These are phyloP conservation scores for Megalopta genalis DNA, from an alignment of 1,140 invertebrate genomes.

Conservation along the genomic window DNA sequence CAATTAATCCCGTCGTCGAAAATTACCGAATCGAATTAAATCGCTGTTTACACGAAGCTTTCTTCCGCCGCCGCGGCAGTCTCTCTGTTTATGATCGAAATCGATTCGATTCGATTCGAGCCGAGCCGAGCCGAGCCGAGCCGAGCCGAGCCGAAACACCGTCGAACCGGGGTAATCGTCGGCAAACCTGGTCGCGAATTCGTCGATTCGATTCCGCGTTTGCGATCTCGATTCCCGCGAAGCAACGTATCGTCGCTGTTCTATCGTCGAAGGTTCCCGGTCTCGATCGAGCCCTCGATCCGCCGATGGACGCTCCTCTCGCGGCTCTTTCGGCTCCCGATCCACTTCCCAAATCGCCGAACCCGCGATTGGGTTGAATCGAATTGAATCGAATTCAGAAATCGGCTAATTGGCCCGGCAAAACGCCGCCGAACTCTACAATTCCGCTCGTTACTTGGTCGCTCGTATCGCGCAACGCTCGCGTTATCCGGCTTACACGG, in stretches of 20 bases:
- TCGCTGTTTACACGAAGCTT: slow-evolving; percentile 58
- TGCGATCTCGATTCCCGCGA: neutral
- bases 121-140: neutral
- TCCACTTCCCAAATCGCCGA: too few species aligned
- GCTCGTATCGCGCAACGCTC: neutral
- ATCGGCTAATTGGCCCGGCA: neutral
- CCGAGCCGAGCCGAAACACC: neutral
- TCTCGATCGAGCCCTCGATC: neutral
- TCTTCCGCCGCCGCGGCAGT: slow-evolving; percentile 34
- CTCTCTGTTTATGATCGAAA: slow-evolving; percentile 64
- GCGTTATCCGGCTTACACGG: neutral
- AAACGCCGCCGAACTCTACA: neutral
- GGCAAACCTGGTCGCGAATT: slow-evolving; percentile 57
- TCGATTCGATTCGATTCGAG: slow-evolving; percentile 44
- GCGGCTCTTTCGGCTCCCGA: neutral
- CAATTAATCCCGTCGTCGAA: slow-evolving; percentile 53
- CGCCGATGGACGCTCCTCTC: neutral
- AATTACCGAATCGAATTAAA: slow-evolving; percentile 61
- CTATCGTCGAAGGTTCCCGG: too few species aligned
- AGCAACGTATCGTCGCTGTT: too few species aligned
- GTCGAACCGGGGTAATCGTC: neutral
- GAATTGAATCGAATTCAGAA: too few species aligned
- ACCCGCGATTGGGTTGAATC: too few species aligned
- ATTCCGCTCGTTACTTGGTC: slow-evolving; percentile 13
- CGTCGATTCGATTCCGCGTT: slow-evolving; percentile 34